phyloP scores from a whole-genome alignment of 1,140 invertebrate species.

The Lysiphlebus fabarum region DNA sequence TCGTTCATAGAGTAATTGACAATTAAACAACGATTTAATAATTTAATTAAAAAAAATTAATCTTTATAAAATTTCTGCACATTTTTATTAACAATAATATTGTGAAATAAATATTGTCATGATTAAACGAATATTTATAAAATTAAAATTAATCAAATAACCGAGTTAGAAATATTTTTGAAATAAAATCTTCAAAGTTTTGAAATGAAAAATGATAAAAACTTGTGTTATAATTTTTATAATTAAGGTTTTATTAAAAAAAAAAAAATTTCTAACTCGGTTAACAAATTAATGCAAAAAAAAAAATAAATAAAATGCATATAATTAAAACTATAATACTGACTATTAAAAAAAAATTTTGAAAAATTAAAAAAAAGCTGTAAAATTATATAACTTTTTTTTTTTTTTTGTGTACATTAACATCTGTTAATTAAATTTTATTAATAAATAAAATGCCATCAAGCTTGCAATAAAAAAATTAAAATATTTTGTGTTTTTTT shows the following conservation, averaged over 20 bases:
- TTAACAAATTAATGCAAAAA: background rate
- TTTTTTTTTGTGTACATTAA: constrained; percentile 53
- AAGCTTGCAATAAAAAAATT: constrained; percentile 50
- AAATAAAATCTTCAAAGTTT: no score
- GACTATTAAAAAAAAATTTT: constrained; percentile 1
- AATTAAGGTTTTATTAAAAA: background rate
- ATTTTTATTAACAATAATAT: no score
- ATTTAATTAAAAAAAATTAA: no score
- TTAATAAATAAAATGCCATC: constrained; percentile 56
- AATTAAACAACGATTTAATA: no score
- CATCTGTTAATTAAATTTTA: constrained; percentile 57
- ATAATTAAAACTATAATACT: background rate
- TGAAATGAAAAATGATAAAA: no score
- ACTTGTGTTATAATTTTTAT: background rate
- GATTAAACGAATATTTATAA: no score
- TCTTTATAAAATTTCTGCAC: no score
- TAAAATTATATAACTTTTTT: constrained; percentile 28
- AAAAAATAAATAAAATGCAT: constrained; percentile 11
- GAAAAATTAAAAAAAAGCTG: background rate
- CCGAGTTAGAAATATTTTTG: no score
- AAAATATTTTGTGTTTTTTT: no score
- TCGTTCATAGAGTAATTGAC: no score
- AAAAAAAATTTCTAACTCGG: background rate
- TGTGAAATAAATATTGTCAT: no score
- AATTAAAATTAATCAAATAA: no score